Conservation (phyloP, 2,113 vertebrate species). For the Mus musculus region DNA sequence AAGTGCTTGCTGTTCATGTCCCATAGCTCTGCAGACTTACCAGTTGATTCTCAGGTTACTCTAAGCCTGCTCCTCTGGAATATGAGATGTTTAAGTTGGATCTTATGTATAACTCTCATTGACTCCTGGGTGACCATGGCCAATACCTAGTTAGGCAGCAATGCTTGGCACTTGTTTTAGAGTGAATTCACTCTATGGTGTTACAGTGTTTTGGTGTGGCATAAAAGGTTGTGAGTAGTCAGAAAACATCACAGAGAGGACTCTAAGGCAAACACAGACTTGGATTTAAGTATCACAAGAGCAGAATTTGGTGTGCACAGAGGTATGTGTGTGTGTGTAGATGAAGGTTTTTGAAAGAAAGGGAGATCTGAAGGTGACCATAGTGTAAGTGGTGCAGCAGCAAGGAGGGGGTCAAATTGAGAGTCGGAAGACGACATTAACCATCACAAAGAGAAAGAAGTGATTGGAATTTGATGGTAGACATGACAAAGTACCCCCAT, state of each 20-base stretch:
- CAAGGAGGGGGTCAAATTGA: background rate
- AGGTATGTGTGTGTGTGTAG: background rate
- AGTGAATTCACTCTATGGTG: background rate
- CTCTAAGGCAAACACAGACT: background rate
- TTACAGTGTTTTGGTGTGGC: background rate
- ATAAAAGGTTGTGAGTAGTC: background rate
- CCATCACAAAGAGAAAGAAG: background rate
- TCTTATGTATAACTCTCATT: background rate
- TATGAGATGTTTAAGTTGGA: background rate
- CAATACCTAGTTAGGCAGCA: background rate
- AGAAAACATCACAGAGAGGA: background rate
- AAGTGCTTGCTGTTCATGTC: background rate
- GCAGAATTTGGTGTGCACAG: background rate
- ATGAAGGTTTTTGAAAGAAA: background rate
- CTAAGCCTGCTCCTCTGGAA: background rate
- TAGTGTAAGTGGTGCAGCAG: background rate
- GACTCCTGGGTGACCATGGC: background rate
- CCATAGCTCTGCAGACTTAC: background rate
- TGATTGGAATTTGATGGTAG: background rate
- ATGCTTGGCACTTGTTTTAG: background rate
- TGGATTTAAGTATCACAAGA: background rate
- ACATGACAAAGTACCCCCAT: background rate
- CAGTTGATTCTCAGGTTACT: background rate
- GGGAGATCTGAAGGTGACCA: background rate
- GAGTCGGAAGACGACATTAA: background rate